Conservation (phyloP, 1,140 invertebrate species). For the Lucilia cuprina region DNA sequence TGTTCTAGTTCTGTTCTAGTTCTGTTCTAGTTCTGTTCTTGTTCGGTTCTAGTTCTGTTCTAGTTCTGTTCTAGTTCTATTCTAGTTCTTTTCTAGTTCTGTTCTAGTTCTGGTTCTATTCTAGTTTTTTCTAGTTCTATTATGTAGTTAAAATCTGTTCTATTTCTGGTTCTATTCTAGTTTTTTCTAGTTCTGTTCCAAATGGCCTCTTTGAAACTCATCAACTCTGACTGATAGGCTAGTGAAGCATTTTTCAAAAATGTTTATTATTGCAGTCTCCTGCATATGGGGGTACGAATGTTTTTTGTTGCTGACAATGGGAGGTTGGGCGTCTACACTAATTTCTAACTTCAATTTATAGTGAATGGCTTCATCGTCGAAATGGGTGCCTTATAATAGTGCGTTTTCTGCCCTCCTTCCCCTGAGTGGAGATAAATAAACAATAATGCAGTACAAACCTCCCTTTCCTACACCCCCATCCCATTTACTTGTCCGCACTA, state of each 20-base stretch:
- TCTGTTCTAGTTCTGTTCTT: too few relatives aligned
- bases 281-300: neutral
- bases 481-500: neutral
- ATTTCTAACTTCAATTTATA: conserved; percentile 9
- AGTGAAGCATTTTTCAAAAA: neutral
- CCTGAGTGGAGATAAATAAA: neutral
- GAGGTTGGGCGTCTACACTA: neutral
- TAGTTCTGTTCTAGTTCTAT: too few relatives aligned
- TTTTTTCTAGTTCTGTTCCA: too few relatives aligned
- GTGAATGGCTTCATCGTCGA: neutral
- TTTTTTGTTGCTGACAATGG: neutral
- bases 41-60: too few relatives aligned
- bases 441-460: conserved; percentile 15
- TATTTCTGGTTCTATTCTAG: too few relatives aligned
- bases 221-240: neutral
- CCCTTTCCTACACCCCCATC: neutral
- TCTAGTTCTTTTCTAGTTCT: too few relatives aligned
- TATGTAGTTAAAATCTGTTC: too few relatives aligned
- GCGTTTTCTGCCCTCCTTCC: neutral
- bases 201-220: neutral
- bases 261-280: neutral
- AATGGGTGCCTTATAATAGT: neutral
- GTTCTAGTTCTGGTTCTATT: too few relatives aligned
- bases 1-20: too few relatives aligned
- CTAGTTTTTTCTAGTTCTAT: too few relatives aligned